These are phyloP conservation scores for Orthonevra nobilis DNA, from an alignment of 2,888 invertebrate genomes.

Conservation along the genomic window DNA sequence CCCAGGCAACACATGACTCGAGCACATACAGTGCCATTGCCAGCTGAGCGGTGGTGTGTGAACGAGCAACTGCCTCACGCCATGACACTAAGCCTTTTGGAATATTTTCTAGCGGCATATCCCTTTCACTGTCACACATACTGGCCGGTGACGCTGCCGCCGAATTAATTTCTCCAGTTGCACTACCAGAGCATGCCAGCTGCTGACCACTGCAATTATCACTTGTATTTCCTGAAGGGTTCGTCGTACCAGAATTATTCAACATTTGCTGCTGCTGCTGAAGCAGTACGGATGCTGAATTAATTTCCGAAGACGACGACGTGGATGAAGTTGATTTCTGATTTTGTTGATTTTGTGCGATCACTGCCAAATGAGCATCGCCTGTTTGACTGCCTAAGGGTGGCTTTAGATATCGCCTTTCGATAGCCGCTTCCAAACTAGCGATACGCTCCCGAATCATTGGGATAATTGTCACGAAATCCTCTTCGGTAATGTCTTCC, in stretches of 20 bases:
- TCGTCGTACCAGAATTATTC: constrained; percentile 75
- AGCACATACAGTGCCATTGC: constrained; percentile 94
- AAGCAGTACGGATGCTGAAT: constrained; percentile 78
- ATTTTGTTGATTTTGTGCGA: constrained; percentile 81
- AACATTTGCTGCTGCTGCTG: constrained; percentile 77
- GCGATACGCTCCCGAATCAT: constrained; percentile 86
- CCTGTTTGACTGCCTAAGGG: constrained; percentile 86
- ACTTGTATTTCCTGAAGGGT: constrained; percentile 76
- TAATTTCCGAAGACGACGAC: constrained; percentile 78
- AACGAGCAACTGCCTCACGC: constrained; percentile 92
- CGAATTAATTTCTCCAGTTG: constrained; percentile 51
- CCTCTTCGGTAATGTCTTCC: constrained; percentile 78
- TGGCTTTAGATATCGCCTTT: constrained; percentile 95
- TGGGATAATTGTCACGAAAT: constrained; percentile 82
- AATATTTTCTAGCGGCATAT: constrained; percentile 78
- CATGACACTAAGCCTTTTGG: constrained; percentile 88
- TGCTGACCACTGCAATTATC: constrained; percentile 73
- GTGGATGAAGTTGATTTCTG: constrained; percentile 72
- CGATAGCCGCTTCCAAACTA: constrained; percentile 93
- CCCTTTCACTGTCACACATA: constrained; percentile 79
- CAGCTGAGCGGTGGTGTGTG: constrained; percentile 93
- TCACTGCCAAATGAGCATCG: constrained; percentile 84
- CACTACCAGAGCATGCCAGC: constrained; percentile 42
- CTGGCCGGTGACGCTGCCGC: constrained; percentile 76
- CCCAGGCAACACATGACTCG: constrained; percentile 97